These are phyloP conservation scores for Athetis lepigone DNA, from an alignment of 2,888 invertebrate species.

Conservation along the genomic window DNA sequence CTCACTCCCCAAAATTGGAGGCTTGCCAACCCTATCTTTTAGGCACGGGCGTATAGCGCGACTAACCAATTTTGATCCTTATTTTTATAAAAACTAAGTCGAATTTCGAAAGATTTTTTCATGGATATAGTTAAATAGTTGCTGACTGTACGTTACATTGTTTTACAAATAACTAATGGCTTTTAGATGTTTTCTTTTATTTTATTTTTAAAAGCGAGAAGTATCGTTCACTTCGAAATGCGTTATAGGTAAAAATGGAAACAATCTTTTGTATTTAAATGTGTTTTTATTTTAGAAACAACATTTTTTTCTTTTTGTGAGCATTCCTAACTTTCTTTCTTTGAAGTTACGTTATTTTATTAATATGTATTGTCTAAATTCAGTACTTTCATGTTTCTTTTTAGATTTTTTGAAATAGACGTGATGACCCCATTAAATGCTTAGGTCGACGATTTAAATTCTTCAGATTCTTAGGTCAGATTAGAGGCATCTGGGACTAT, in stretches of 20 bases:
- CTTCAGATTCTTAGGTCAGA: too few species aligned
- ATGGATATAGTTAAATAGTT: conserved; percentile 57
- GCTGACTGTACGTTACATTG: conserved; percentile 56
- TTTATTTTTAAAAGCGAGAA: conserved; percentile 16
- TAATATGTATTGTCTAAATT: not conserved
- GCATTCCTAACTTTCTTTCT: conserved; percentile 1
- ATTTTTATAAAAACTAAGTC: not conserved
- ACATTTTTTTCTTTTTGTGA: not conserved
- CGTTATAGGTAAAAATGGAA: conserved; percentile 21
- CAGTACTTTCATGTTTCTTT: not conserved
- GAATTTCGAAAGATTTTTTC: conserved; percentile 20
- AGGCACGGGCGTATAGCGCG: not conserved
- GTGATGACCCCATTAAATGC: too few species aligned
- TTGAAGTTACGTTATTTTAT: conserved; percentile 22
- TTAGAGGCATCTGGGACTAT: too few species aligned
- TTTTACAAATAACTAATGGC: conserved; percentile 59
- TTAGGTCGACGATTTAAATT: too few species aligned
- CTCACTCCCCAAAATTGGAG: conserved; percentile 58
- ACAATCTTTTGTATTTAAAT: conserved; percentile 11
- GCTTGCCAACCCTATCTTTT: conserved; percentile 58
- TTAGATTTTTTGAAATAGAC: not conserved
- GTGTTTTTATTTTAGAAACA: conserved; percentile 14
- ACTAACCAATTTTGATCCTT: conserved; percentile 33
- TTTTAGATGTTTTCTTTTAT: conserved; percentile 45
- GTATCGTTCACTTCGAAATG: conserved; percentile 31